phyloP scores from a whole-genome alignment of 2,797 vertebrate species.

The Kryptopterus vitreolus region DNA sequence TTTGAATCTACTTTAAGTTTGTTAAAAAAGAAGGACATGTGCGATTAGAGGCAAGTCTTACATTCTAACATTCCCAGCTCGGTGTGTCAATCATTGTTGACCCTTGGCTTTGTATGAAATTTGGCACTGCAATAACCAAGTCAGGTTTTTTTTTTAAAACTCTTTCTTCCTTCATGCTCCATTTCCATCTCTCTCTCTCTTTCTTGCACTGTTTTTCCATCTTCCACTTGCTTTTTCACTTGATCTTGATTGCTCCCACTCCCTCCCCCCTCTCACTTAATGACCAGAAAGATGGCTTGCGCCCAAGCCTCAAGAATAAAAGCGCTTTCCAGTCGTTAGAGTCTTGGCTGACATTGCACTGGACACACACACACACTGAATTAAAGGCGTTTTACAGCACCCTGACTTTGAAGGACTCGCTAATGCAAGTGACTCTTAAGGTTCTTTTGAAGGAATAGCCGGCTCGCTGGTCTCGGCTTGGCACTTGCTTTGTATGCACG shows the following conservation, averaged over 20 bases:
- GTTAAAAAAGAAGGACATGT: conserved; percentile 26
- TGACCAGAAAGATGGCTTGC: conserved; percentile 62
- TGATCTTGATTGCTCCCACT: conserved; percentile 41
- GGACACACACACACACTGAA: conserved; percentile 54
- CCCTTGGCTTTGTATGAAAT: not conserved
- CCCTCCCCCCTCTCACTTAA: conserved; percentile 45
- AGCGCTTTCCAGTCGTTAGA: conserved; percentile 69
- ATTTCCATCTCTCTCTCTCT: conserved; percentile 8
- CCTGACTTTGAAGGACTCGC: conserved; percentile 55
- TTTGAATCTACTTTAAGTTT: conserved; percentile 18
- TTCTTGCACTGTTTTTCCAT: conserved; percentile 41
- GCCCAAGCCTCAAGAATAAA: conserved; percentile 72
- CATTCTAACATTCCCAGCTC: conserved; percentile 9
- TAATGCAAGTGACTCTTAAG: conserved; percentile 74
- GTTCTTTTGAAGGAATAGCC: conserved; percentile 64
- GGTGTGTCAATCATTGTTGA: not conserved
- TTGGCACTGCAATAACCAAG: conserved; percentile 36
- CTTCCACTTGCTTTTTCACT: conserved; percentile 48
- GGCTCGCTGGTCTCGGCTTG: conserved; percentile 9
- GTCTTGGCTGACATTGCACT: conserved; percentile 77
- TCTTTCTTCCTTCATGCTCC: conserved; percentile 25
- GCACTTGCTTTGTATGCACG: conserved; percentile 53
- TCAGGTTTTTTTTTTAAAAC: conserved; percentile 19
- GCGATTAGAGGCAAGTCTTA: conserved; percentile 19
- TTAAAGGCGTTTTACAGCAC: conserved; percentile 66